Conservation (phyloP, 2,888 invertebrate genomes). For the Coleophora deauratella region DNA sequence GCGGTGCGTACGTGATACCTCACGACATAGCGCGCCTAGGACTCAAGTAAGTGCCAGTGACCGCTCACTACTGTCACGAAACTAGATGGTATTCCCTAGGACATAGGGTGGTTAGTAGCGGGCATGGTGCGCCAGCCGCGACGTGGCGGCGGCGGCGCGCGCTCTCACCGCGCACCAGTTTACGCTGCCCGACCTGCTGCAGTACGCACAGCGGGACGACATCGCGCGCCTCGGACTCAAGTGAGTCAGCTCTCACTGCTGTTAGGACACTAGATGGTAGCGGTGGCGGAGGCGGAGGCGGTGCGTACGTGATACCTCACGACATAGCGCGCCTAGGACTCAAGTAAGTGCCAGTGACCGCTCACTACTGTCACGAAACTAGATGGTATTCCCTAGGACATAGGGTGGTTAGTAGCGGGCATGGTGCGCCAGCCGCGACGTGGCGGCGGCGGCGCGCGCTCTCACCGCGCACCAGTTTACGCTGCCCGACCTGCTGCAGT, state of each 20-base stretch:
- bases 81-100: not conserved
- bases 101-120: no score
- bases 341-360: no score
- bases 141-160: conserved; percentile 70
- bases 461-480: not conserved
- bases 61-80: not conserved
- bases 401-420: no score
- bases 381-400: not conserved
- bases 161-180: not conserved
- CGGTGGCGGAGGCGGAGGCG: no score
- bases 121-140: conserved; percentile 81
- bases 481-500: not conserved
- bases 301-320: no score
- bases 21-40: no score
- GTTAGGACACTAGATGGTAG: not conserved
- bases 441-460: conserved; percentile 60
- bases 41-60: no score
- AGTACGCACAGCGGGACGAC: not conserved
- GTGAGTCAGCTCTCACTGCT: not conserved
- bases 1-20: no score
- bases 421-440: conserved; percentile 81
- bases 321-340: no score
- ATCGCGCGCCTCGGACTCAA: not conserved
- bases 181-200: not conserved
- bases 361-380: not conserved